Percentiles rank a stretch among this genome's conserved stretches.
phyloP scores from a whole-genome alignment of 37 sponge, comb jelly and placozoan species.

The Ianthella basta region DNA sequence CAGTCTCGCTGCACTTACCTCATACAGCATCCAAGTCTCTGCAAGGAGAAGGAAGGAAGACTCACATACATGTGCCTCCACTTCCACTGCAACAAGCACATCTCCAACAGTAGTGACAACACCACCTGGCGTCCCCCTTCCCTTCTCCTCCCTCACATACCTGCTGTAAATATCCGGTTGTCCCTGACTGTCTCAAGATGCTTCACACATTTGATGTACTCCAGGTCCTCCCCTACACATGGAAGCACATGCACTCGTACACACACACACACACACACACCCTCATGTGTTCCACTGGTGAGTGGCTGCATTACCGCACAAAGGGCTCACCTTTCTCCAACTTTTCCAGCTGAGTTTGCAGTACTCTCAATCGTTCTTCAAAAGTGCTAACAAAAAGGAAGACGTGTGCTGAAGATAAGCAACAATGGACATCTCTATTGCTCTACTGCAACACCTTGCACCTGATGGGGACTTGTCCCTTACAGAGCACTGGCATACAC shows the following conservation, averaged over 20 bases:
- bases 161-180: conserved; percentile 62
- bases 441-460: too few species aligned
- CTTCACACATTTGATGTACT: conserved; percentile 39
- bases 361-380: conserved; percentile 49
- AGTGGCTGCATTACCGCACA: background rate
- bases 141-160: background rate
- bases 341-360: conserved; percentile 50
- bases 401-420: background rate
- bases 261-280: too few species aligned
- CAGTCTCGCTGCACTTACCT: too few species aligned
- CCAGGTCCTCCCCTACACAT: conserved; percentile 49
- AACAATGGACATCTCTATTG: background rate
- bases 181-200: conserved; percentile 43
- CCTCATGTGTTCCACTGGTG: too few species aligned
- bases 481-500: too few species aligned
- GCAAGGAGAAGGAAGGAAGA: background rate
- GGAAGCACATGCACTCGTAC: background rate
- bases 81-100: background rate
- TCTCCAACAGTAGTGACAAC: background rate
- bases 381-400: conserved; percentile 37
- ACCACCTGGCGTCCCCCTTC: too few species aligned
- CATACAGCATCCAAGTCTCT: conserved; percentile 26
- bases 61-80: too few species aligned
- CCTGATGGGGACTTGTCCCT: too few species aligned
- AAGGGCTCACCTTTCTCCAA: conserved; percentile 57